phyloP scores from a whole-genome alignment of 1,140 invertebrate genomes.

The Leptopilina clavipes region DNA sequence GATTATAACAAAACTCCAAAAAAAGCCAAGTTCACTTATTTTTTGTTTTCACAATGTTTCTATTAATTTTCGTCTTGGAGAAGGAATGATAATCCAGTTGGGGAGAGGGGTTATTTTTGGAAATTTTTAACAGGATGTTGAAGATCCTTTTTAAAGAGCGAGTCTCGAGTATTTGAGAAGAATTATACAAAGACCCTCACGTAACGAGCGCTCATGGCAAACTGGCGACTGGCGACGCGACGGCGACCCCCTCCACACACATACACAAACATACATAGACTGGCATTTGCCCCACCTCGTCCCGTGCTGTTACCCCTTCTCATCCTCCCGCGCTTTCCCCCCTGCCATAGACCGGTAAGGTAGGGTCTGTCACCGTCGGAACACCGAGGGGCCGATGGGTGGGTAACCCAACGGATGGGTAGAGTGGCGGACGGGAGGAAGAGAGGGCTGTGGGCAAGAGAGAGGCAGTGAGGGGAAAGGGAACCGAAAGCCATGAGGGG shows the following conservation, averaged over 20 bases:
- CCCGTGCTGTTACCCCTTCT: conserved; percentile 38
- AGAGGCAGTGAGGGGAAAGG: conserved; percentile 46
- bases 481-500: conserved; percentile 1
- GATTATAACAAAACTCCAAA: no score
- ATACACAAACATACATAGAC: no score
- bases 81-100: no score
- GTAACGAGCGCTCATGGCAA: conserved; percentile 72
- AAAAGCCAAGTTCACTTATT: no score
- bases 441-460: conserved; percentile 44
- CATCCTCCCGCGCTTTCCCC: conserved; percentile 42
- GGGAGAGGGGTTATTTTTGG: no score
- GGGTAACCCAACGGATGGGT: conserved; percentile 49
- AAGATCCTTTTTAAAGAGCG: no score
- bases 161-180: no score
- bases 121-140: no score
- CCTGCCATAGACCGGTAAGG: conserved; percentile 56
- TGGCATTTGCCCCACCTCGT: conserved; percentile 37
- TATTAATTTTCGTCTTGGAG: no score
- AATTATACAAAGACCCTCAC: conserved; percentile 61
- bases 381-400: conserved; percentile 61
- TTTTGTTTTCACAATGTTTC: no score
- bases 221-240: conserved; percentile 70
- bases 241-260: conserved; percentile 60
- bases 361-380: conserved; percentile 74
- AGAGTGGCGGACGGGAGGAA: conserved; percentile 38